Evolutionary conservation across 2,888 invertebrate species (phyloP).

Genomic region (Xanthorhoe designata): DNA sequence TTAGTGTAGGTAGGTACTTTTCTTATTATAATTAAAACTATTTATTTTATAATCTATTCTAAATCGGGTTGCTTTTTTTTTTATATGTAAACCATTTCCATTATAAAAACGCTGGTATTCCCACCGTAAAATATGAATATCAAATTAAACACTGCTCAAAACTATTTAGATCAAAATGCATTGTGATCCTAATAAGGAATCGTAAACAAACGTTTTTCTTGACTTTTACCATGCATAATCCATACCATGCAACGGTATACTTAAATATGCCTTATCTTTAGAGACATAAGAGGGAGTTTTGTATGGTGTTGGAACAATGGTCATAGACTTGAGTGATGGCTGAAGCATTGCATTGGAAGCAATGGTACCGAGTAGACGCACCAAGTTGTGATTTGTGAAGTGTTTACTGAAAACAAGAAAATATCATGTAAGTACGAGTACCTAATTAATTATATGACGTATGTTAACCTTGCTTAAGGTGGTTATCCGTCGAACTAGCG

Average conservation of each 20-base stretch:
- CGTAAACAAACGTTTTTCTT: conserved; percentile 33
- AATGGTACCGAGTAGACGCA: conserved; percentile 39
- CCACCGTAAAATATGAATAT: too few relatives aligned
- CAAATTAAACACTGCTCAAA: not conserved
- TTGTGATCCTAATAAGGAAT: conserved; percentile 15
- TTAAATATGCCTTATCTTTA: not conserved
- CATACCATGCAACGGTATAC: conserved; percentile 4
- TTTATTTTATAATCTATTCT: too few relatives aligned
- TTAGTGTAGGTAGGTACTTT: too few relatives aligned
- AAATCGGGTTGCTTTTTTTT: too few relatives aligned
- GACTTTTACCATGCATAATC: conserved; percentile 41
- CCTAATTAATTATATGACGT: too few relatives aligned
- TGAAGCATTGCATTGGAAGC: conserved; percentile 40
- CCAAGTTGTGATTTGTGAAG: conserved; percentile 24
- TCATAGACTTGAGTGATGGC: conserved; percentile 24
- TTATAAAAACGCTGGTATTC: too few relatives aligned
- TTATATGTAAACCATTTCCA: too few relatives aligned
- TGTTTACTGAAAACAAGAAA: not conserved
- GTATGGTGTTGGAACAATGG: not conserved
- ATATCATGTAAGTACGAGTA: conserved; percentile 9
- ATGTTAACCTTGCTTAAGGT: too few relatives aligned
- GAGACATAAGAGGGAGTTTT: conserved; percentile 13
- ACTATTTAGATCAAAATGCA: not conserved
- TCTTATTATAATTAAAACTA: too few relatives aligned
- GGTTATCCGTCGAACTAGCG: too few relatives aligned